phyloP scores from a whole-genome alignment of 2,888 invertebrate genomes.

The Leucophora obtusa region DNA sequence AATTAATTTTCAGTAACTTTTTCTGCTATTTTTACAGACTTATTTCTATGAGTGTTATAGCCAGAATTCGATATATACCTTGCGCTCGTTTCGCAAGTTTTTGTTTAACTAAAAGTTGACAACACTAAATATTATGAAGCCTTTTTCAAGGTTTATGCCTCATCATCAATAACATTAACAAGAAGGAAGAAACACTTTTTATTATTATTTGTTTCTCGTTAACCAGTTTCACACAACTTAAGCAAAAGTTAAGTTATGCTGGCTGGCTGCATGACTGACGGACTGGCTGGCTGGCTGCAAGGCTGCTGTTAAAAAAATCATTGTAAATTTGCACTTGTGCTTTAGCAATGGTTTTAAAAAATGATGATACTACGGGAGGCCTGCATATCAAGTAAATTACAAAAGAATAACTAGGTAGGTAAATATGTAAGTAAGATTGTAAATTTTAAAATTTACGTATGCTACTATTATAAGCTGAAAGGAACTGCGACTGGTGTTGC shows the following conservation, averaged over 20 bases:
- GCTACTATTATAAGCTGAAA: neutral
- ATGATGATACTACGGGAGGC: slow-evolving; percentile 51
- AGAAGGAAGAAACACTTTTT: slow-evolving; percentile 6
- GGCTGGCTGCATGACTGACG: slow-evolving; percentile 5
- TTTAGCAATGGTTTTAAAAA: slow-evolving; percentile 20
- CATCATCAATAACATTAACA: slow-evolving; percentile 32
- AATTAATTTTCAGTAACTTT: too few relatives aligned
- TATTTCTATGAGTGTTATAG: too few relatives aligned
- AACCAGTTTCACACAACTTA: slow-evolving; percentile 29
- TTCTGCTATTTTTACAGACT: too few relatives aligned
- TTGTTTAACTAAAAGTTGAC: slow-evolving; percentile 3
- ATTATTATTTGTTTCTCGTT: slow-evolving; percentile 42
- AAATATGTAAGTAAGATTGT: neutral
- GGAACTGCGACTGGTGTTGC: slow-evolving; percentile 2
- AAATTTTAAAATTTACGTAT: neutral
- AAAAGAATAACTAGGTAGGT: neutral
- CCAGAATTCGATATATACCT: too few relatives aligned
- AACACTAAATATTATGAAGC: slow-evolving; percentile 17
- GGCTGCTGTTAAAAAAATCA: slow-evolving; percentile 40
- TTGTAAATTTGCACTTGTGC: slow-evolving; percentile 52
- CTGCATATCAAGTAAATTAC: slow-evolving; percentile 48
- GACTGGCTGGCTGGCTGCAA: slow-evolving; percentile 5
- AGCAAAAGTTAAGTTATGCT: slow-evolving; percentile 1
- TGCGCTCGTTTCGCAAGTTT: too few relatives aligned
- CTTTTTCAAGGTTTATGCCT: slow-evolving; percentile 46